Conservation (phyloP, 2,888 invertebrate genomes). For the Dascillus cervinus region DNA sequence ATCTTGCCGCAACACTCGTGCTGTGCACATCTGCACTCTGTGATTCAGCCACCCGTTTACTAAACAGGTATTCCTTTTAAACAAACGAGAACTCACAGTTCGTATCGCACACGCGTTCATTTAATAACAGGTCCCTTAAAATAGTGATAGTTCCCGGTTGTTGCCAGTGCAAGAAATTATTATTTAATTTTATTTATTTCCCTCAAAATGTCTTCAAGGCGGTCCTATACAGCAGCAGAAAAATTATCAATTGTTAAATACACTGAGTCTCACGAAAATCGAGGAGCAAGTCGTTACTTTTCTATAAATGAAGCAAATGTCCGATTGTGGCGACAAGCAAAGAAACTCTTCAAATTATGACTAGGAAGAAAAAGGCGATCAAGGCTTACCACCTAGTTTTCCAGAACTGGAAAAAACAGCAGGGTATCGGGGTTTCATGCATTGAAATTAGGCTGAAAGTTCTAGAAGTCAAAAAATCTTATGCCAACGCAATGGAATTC, state of each 20-base stretch:
- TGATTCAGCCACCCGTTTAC: too few relatives aligned
- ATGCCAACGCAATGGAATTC: not conserved
- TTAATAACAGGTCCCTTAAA: too few relatives aligned
- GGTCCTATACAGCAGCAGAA: conserved; percentile 1
- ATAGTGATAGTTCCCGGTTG: too few relatives aligned
- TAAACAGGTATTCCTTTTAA: too few relatives aligned
- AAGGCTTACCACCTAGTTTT: not conserved
- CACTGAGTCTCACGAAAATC: not conserved
- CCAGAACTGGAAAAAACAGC: not conserved
- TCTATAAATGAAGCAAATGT: conserved; percentile 1
- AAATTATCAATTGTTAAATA: not conserved
- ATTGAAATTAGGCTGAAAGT: conserved; percentile 1
- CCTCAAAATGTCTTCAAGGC: not conserved
- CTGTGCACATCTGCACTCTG: too few relatives aligned
- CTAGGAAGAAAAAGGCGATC: conserved; percentile 1
- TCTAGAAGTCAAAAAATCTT: not conserved
- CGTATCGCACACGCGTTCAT: too few relatives aligned
- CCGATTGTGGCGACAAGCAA: conserved; percentile 2
- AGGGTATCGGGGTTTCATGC: conserved; percentile 1
- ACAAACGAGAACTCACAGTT: too few relatives aligned
- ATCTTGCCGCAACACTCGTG: too few relatives aligned
- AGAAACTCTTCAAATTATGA: conserved; percentile 1
- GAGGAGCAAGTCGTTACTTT: conserved; percentile 1
- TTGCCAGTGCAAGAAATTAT: too few relatives aligned
- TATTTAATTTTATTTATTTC: too few relatives aligned